Evolutionary conservation across 2,113 vertebrate genomes (phyloP).

Genomic region (Callocephalon fimbriatum): DNA sequence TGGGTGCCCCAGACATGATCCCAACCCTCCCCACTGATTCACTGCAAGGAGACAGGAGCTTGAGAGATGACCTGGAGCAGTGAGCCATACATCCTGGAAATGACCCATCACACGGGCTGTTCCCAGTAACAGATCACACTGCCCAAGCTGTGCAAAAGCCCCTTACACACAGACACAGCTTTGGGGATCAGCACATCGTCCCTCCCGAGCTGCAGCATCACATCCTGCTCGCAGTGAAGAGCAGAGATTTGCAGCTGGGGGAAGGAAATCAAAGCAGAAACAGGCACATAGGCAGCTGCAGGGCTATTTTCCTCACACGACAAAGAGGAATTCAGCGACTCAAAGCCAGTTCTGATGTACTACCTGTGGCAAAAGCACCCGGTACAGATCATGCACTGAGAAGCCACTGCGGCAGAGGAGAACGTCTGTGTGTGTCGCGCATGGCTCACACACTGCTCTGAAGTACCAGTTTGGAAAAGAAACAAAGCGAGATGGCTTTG

Average conservation of each 20-base stretch:
- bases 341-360: not conserved
- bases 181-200: accelerated
- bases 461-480: slow-evolving; percentile 34
- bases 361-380: not conserved
- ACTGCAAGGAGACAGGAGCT: not conserved
- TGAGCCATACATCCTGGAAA: not conserved
- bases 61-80: not conserved
- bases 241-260: not conserved
- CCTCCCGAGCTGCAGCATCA: accelerated
- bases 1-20: not conserved
- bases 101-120: not conserved
- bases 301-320: accelerated
- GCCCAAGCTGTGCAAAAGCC: not conserved
- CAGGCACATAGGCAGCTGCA: accelerated
- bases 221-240: accelerated
- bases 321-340: accelerated
- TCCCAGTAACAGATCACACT: not conserved
- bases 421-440: not conserved
- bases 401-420: not conserved
- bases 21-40: not conserved
- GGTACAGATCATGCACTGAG: accelerated
- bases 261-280: not conserved
- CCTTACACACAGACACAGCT: not conserved
- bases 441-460: not conserved
- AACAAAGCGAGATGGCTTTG: slow-evolving; percentile 50